Percentiles rank a stretch among this genome's conserved stretches.
These are phyloP conservation scores for Cacoxenus indagator DNA, from an alignment of 2,888 invertebrate species.

Conservation along the genomic window DNA sequence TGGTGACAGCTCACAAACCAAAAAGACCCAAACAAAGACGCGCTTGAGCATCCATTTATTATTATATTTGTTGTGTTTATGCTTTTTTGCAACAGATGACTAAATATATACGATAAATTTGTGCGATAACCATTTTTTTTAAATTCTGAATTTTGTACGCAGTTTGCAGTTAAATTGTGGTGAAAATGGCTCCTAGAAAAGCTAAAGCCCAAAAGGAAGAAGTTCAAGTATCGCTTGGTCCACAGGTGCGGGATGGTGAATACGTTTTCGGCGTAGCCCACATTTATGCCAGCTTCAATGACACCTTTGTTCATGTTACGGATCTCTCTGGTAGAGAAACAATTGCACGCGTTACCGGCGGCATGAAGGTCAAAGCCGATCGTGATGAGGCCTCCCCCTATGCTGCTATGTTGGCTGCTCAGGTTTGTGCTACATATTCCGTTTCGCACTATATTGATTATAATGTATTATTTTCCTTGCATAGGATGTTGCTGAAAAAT, in stretches of 20 bases:
- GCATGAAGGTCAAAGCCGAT: conserved; percentile 99
- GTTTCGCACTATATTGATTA: background rate
- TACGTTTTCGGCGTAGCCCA: conserved; percentile 99
- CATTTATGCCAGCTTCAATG: conserved; percentile 99
- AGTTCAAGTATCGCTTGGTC: conserved; percentile 95
- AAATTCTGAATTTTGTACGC: conserved; percentile 27
- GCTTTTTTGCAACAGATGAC: conserved; percentile 6
- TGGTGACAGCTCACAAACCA: background rate
- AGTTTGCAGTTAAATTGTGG: conserved; percentile 34
- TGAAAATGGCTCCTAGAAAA: conserved; percentile 94
- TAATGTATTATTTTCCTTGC: conserved; percentile 4
- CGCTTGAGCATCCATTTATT: conserved; percentile 25
- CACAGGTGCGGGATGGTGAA: conserved; percentile 97
- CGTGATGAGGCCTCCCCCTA: conserved; percentile 99
- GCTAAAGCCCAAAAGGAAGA: conserved; percentile 97
- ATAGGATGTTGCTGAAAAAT: conserved; percentile 98
- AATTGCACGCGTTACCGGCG: conserved; percentile 94
- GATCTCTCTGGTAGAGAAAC: conserved; percentile 98
- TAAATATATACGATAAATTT: conserved; percentile 22
- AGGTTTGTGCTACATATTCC: conserved; percentile 75
- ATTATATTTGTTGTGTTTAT: conserved; percentile 26
- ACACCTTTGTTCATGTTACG: conserved; percentile 99
- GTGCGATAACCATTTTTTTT: conserved; percentile 10
- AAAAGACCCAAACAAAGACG: background rate
- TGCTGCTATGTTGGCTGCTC: conserved; percentile 99